Evolutionary conservation across 2,888 invertebrate species (phyloP).

Genomic region (Listrodromus nycthemerus): DNA sequence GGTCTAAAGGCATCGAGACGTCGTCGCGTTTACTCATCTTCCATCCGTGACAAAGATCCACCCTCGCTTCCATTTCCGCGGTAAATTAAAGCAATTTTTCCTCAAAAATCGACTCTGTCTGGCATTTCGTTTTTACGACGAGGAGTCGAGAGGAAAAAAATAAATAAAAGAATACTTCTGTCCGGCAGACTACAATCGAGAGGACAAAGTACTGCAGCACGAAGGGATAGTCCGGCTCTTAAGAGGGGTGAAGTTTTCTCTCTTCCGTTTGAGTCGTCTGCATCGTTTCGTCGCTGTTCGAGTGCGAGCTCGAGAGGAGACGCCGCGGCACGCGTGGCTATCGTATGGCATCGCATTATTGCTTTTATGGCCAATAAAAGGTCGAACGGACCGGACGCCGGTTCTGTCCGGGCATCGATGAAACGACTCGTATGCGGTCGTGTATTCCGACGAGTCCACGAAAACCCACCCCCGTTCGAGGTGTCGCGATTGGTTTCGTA

Average conservation of each 20-base stretch:
- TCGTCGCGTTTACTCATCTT: conserved; percentile 78
- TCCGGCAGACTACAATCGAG: conserved; percentile 11
- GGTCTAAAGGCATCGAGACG: conserved; percentile 80
- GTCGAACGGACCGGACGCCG: conserved; percentile 74
- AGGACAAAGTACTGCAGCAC: conserved; percentile 51
- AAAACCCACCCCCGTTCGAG: conserved; percentile 72
- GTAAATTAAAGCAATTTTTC: conserved; percentile 68
- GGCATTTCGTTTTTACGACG: conserved; percentile 31
- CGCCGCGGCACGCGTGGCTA: conserved; percentile 75
- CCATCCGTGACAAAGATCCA: conserved; percentile 55
- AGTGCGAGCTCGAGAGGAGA: conserved; percentile 57
- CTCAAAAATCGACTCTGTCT: conserved; percentile 12
- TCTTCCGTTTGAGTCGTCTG: conserved; percentile 71
- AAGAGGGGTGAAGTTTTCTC: conserved; percentile 42
- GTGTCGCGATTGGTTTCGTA: conserved; percentile 84
- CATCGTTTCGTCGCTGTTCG: conserved; percentile 81
- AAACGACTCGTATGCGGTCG: conserved; percentile 54
- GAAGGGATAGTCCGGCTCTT: conserved; percentile 45
- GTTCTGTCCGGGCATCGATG: conserved; percentile 60
- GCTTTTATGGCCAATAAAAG: conserved; percentile 84
- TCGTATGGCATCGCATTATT: conserved; percentile 82
- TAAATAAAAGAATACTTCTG: conserved; percentile 35
- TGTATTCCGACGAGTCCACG: conserved; percentile 1
- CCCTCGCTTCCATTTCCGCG: conserved; percentile 69
- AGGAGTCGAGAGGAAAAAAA: conserved; percentile 28